Base-by-base conservation (phyloP, 2,888 invertebrate genomes). In the Ichneumon xanthorius region DNA sequence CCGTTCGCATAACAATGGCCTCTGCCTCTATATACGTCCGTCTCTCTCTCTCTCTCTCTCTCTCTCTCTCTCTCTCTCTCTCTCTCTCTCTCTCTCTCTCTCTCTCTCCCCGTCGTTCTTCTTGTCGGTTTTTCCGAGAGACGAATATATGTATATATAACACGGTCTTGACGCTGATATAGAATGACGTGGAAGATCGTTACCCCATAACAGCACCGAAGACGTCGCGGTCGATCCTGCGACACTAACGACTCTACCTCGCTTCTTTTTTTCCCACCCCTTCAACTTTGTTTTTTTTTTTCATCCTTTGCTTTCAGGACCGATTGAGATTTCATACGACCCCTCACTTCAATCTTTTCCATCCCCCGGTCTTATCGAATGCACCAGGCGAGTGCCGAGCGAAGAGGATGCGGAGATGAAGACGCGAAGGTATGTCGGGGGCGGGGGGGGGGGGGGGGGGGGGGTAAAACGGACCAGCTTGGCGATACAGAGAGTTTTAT, bases 121-220 rank as follows among this genome's bases (percentile, higher is more conserved):
- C 30, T 50, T 6, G 40, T 80, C 45, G 33, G 16, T 14, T 63
- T 48, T 61, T 55, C 37, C 55, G 19, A 58, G 16, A 22, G 2
- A 26, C n/a, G 26, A 45, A 68, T 45, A 68, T 68, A 68, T 26
- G 14, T 45, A 45, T 68, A 68, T 37, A 37, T 19, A 37, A 33
- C 30, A 30, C 50, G 33, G 9, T 45, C 67, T 76, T 76, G 80
- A 86, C 84, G 85, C 85, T 85, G 85, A 85, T 76, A 70, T 81
- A 83, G 81, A 82, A 85, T 83, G 87, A 87, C 85, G 83, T 85
- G 83, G 82, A 83, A 80, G 85, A 87, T 87, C 85, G 87, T 87
- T 87, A 87, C 61, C 78, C 82, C 73, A 77, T 55, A 73, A 30
- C 55, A 22, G 55, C 55, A 63, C 40, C 61, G 61, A 80, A 85